Percentiles rank a stretch among this genome's conserved stretches.
Conservation (phyloP, 2,113 vertebrate genomes). For the Chlorodrepanis virens region DNA sequence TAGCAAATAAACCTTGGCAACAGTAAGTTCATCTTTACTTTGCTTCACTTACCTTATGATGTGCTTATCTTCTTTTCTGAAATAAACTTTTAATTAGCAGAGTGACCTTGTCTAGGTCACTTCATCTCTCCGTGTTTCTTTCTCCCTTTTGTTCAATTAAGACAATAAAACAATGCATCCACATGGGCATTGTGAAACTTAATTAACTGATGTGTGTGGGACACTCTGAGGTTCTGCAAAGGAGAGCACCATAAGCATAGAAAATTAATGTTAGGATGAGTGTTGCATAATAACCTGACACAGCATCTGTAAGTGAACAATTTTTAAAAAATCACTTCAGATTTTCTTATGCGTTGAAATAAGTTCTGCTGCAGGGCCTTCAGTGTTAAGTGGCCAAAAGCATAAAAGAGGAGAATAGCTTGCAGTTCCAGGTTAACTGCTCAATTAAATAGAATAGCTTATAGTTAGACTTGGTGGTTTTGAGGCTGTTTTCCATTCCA, state of each 20-base stretch:
- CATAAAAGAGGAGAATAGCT: neutral
- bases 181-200: neutral
- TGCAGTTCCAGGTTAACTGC: neutral
- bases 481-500: neutral
- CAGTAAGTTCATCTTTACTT: neutral
- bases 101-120: neutral
- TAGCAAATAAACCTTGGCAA: neutral
- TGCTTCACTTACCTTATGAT: neutral
- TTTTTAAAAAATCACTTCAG: neutral
- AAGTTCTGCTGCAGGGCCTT: neutral
- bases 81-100: neutral
- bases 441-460: neutral
- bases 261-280: neutral
- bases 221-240: neutral
- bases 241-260: neutral
- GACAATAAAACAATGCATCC: slow-evolving; percentile 7
- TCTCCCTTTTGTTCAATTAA: slow-evolving; percentile 1
- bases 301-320: neutral
- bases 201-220: slow-evolving; percentile 1
- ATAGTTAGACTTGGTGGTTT: neutral
- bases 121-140: neutral
- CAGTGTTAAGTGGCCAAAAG: neutral
- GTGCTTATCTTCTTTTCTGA: neutral
- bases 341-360: neutral
- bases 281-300: neutral